phyloP scores from a whole-genome alignment of 1,140 invertebrate species.

The Aplysia californica region DNA sequence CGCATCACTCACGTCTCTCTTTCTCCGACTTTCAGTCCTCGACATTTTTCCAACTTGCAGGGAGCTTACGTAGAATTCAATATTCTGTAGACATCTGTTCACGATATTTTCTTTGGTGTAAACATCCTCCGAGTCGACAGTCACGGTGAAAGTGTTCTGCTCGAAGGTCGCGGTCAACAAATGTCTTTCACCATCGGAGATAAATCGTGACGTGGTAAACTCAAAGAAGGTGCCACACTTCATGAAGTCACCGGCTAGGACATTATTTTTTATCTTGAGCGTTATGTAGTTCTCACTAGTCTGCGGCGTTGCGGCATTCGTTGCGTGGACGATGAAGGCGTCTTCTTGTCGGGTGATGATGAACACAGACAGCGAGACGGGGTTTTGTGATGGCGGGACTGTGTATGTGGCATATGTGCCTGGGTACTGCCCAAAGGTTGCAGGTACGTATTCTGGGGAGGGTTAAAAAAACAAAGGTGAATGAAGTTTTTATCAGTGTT shows the following conservation, averaged over 20 bases:
- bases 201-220: not conserved
- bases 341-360: not conserved
- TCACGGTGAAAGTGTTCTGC: not conserved
- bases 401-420: not conserved
- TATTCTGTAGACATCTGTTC: no score
- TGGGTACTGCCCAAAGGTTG: not conserved
- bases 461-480: no score
- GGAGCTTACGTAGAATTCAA: no score
- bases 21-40: no score
- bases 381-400: not conserved
- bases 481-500: no score
- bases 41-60: no score
- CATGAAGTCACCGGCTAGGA: not conserved
- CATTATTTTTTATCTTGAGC: not conserved
- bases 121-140: not conserved
- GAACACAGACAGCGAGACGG: not conserved
- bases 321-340: not conserved
- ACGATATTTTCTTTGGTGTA: no score
- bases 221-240: not conserved
- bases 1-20: no score
- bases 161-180: not conserved
- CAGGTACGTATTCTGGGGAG: constrained; percentile 5
- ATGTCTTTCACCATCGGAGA: constrained; percentile 1
- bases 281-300: not conserved
- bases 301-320: not conserved